Percentiles rank a stretch among this genome's conserved stretches.
These are phyloP conservation scores for Anarhynchus alexandrinus DNA, from an alignment of 2,113 vertebrate genomes.

Conservation along the genomic window DNA sequence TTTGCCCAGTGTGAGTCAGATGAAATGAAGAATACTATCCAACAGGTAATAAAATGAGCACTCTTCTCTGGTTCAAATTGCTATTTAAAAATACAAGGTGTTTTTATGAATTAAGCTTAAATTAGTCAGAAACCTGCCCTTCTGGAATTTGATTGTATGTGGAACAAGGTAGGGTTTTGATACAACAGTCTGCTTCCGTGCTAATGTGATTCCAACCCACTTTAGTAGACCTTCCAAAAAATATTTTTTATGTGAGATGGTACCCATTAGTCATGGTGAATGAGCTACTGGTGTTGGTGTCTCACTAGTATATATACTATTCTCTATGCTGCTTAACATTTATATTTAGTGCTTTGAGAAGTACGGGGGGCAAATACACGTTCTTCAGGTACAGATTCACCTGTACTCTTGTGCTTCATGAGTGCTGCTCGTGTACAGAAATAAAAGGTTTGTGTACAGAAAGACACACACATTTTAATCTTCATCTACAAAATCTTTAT, in stretches of 20 bases:
- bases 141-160: neutral
- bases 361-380: neutral
- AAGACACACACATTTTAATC: neutral
- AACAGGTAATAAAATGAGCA: neutral
- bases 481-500: neutral
- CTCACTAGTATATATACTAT: accelerated
- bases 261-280: neutral
- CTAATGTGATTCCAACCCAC: neutral
- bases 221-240: neutral
- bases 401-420: neutral
- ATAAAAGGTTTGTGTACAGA: neutral
- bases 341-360: neutral
- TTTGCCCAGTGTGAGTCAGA: neutral
- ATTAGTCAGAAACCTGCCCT: neutral
- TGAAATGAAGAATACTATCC: neutral
- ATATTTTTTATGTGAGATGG: neutral
- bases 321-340: neutral
- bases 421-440: neutral
- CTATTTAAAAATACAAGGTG: neutral
- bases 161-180: neutral
- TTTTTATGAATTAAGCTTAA: neutral
- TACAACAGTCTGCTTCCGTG: neutral
- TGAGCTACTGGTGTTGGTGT: neutral
- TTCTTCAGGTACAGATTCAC: neutral
- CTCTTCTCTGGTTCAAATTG: neutral